Conservation (phyloP, 2,888 invertebrate species). For the Malthinus seriepunctatus region DNA sequence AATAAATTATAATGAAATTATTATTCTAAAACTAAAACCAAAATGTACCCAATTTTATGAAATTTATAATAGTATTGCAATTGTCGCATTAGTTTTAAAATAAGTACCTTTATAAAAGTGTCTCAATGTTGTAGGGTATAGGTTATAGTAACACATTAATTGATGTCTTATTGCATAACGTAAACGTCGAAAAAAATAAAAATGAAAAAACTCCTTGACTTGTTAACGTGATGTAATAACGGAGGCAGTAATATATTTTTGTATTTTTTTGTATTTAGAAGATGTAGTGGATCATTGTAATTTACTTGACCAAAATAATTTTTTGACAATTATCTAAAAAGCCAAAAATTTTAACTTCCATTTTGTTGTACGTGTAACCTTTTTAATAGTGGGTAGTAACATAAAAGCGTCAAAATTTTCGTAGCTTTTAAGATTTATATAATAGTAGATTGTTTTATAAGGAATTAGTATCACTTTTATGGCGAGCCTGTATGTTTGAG, state of each 20-base stretch:
- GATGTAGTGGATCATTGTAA: constrained; percentile 34
- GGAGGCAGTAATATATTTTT: constrained; percentile 51
- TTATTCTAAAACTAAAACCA: background rate
- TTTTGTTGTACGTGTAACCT: constrained; percentile 9
- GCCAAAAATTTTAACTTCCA: constrained; percentile 27
- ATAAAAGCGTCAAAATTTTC: too few relatives aligned
- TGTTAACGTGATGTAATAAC: constrained; percentile 28
- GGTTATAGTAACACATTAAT: constrained; percentile 9
- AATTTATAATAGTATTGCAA: background rate
- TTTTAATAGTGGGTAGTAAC: too few relatives aligned
- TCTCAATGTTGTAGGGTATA: constrained; percentile 24
- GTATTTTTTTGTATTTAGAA: constrained; percentile 51
- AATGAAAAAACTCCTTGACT: constrained; percentile 18
- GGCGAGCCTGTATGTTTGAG: too few relatives aligned
- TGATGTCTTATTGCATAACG: constrained; percentile 24
- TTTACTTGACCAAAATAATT: constrained; percentile 35
- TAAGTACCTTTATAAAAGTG: constrained; percentile 26
- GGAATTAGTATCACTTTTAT: too few relatives aligned
- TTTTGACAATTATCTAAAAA: constrained; percentile 16
- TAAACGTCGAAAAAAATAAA: constrained; percentile 14
- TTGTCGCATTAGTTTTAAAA: constrained; percentile 10
- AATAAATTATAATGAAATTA: background rate
- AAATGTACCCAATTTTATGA: constrained; percentile 4
- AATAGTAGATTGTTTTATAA: too few relatives aligned
- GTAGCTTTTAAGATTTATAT: too few relatives aligned